Evolutionary conservation across 2,113 vertebrate genomes (phyloP), one percentile per base, ranked within the genome.

Genomic region (Labrus mixtus): DNA sequence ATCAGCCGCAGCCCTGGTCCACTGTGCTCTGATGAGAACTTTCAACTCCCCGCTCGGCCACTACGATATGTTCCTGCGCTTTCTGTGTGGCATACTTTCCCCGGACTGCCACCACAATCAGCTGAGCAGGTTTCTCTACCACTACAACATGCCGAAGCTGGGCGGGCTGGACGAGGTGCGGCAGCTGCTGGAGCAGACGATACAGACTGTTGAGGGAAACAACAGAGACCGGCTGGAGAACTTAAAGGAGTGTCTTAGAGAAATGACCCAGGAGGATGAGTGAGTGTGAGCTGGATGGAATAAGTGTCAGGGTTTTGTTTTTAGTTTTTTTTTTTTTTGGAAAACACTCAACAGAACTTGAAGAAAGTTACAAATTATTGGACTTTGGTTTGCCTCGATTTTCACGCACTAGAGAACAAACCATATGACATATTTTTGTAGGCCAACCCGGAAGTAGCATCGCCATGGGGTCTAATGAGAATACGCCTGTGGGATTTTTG

Each of bases 31-130:
- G 20, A 29, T 39, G 1, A 67, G 33, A 33, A 80, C 81, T 17
- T 39, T 90, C 7, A 8, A 1, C 19, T 50, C 81, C 12, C 50
- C 19, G 0, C 56, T 57, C 3, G 91, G 92, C 19, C 68, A 86
- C 10, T 85, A 90, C 6, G 94, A 95, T 60, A 78, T 95, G 73
- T 91, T 93, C 61, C 58, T 95, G 64, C 92, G 90, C 37, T 94
- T 93, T 23, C 76, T 95, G 69, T 87, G 93, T 5, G 95, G 95
- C 43, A 2, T 95, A 39, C 36, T 90, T 8, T 73, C 63, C 64
- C 54, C 64, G 0, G 13, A 61, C 39, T 92, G 90, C 3, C 90
- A 94, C 51, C 10, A 62, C 1, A 56, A 8, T 8, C 67, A 84
- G 22, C 80, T 91, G 16, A n/a, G 71, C 0, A 89, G 89, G 5